Base-by-base conservation (phyloP, 1,140 invertebrate species). In the Nasonia giraulti region DNA sequence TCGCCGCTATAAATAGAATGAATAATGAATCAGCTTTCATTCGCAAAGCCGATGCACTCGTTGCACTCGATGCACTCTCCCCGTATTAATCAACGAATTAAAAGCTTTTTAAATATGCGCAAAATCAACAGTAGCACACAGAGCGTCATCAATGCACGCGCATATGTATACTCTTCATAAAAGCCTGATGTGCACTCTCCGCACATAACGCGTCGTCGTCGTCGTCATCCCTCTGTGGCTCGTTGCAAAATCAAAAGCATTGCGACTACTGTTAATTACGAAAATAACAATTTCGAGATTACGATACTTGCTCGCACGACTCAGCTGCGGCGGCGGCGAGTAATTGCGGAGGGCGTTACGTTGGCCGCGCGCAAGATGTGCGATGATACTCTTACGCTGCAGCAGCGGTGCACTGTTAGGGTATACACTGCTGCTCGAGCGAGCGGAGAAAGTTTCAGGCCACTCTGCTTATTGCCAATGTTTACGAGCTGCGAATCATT, bases 201-300 rank as follows among this genome's bases (percentile, higher is more conserved):
- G 33, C 33, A 3, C 33, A 62, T 5, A 62, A 7, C 55, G 20
- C 20, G 55, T n/a, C 6, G 20, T 31, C 33, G 33, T 1, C 27
- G 27, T 27, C 27, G 27, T 6, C 33, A 37, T 37, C 33, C 33
- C 33, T 37, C 40, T 7, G 27, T 27, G 40, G 40, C 6, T 44
- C 7, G 79, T 85, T 85, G 84, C 79, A 81, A 85, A 85, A 85
- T 85, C 27, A 27, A 77, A 85, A 81, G 44, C 79, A 75, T 85
- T 85, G 80, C 84, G 55, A 85, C 68, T 78, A 85, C 68, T 78
- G 84, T 73, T 80, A 77, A 85, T 85, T 85, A 85, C 84, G 84
- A 82, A 85, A 85, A 82, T 85, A 85, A 85, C 44, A 82, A 85
- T 85, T 80, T 82, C 84, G 47, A 85, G 84, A 82, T 82, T 82